Percentiles rank a stretch among this genome's conserved stretches.
Conservation (phyloP, 2,113 vertebrate species). For the Setophaga petechia region DNA sequence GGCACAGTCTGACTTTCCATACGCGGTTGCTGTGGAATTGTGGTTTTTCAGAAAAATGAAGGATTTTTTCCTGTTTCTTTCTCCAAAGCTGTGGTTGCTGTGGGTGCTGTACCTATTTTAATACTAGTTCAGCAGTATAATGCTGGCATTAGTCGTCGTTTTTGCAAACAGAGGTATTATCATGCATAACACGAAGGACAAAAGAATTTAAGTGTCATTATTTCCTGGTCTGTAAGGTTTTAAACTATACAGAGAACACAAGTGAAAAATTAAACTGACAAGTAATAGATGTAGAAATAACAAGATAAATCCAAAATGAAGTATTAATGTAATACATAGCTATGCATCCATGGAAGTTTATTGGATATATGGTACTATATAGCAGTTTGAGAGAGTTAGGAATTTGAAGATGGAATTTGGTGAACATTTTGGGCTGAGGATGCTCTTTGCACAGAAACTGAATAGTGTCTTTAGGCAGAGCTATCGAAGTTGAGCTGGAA, state of each 20-base stretch:
- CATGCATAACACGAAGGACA: neutral
- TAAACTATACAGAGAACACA: neutral
- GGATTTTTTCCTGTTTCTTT: neutral
- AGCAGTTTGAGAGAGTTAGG: neutral
- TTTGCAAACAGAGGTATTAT: neutral
- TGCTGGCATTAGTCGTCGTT: neutral
- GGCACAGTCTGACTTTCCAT: neutral
- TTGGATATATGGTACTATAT: neutral
- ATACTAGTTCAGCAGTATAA: neutral
- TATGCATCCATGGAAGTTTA: neutral
- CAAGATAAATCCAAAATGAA: neutral
- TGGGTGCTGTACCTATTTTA: slow-evolving; percentile 18
- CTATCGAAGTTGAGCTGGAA: neutral
- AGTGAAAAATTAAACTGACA: neutral
- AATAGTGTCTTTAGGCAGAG: neutral
- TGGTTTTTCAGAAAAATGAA: neutral
- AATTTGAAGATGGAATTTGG: neutral
- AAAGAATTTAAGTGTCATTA: neutral
- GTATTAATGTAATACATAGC: neutral
- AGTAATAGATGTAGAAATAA: neutral
- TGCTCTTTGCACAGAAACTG: neutral
- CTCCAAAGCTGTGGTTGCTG: neutral
- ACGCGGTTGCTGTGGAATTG: neutral
- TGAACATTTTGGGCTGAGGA: neutral
- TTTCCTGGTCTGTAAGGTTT: neutral